These are phyloP conservation scores for Notodonta dromedarius DNA, from an alignment of 2,888 invertebrate species.

Conservation along the genomic window DNA sequence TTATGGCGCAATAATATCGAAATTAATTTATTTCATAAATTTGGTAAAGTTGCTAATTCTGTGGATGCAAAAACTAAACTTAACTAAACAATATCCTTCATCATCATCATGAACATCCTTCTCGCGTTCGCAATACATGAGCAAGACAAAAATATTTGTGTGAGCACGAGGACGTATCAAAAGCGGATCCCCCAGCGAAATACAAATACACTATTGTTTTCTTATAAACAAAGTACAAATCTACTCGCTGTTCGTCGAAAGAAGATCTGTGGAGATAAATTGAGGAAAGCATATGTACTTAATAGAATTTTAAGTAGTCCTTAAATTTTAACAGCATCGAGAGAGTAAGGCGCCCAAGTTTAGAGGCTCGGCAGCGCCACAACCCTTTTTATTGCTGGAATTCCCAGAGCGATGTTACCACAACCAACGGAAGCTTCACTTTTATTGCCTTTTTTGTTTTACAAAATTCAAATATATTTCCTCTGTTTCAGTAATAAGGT, in stretches of 20 bases:
- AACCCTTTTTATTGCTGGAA: constrained; percentile 54
- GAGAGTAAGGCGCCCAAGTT: constrained; percentile 40
- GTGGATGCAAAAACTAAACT: too few relatives aligned
- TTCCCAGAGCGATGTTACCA: constrained; percentile 46
- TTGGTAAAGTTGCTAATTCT: too few relatives aligned
- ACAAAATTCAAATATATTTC: background rate
- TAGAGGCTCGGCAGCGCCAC: constrained; percentile 38
- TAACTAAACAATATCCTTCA: too few relatives aligned
- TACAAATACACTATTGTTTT: too few relatives aligned
- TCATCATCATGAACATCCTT: too few relatives aligned
- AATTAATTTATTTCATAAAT: too few relatives aligned
- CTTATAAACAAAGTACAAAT: too few relatives aligned
- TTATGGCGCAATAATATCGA: background rate
- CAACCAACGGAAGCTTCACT: constrained; percentile 51
- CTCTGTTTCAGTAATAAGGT: background rate
- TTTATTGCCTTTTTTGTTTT: constrained; percentile 51
- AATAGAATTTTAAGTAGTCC: constrained; percentile 48
- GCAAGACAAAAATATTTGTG: too few relatives aligned
- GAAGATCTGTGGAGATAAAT: constrained; percentile 8
- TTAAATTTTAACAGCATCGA: constrained; percentile 63
- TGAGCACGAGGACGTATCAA: too few relatives aligned
- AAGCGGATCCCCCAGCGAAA: too few relatives aligned
- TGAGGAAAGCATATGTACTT: constrained; percentile 24
- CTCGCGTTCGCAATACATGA: too few relatives aligned
- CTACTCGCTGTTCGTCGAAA: background rate